Conservation (phyloP, 2,113 vertebrate genomes). For the Loxodonta africana region DNA sequence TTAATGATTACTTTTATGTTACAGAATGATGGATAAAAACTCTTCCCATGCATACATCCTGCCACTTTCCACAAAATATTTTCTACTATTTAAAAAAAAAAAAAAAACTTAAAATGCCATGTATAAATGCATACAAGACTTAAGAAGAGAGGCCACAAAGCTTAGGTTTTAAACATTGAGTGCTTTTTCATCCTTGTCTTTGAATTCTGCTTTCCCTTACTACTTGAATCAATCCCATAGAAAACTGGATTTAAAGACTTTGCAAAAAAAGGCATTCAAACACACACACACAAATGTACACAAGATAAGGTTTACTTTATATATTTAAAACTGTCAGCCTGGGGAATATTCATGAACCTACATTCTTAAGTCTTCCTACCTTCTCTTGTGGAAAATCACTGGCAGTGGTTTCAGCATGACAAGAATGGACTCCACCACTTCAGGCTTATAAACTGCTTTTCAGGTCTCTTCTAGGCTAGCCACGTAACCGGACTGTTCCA, state of each 20-base stretch:
- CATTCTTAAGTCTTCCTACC: neutral
- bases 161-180: neutral
- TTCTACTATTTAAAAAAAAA: neutral
- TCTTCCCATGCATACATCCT: neutral
- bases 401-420: neutral
- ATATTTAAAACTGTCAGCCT: neutral
- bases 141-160: neutral
- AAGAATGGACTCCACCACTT: neutral
- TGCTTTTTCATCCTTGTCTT: neutral
- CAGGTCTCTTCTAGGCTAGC: neutral
- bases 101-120: neutral
- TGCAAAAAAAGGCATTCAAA: neutral
- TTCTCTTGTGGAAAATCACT: neutral
- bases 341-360: neutral
- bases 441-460: neutral
- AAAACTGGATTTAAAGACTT: neutral
- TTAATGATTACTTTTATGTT: neutral
- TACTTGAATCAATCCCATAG: neutral
- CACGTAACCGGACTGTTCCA: too few relatives aligned
- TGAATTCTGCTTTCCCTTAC: neutral
- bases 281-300: neutral
- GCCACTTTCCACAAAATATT: neutral
- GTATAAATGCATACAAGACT: neutral
- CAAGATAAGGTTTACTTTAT: neutral
- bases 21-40: neutral